phyloP scores from a whole-genome alignment of 2,888 invertebrate species.

The Nomada ferruginata region DNA sequence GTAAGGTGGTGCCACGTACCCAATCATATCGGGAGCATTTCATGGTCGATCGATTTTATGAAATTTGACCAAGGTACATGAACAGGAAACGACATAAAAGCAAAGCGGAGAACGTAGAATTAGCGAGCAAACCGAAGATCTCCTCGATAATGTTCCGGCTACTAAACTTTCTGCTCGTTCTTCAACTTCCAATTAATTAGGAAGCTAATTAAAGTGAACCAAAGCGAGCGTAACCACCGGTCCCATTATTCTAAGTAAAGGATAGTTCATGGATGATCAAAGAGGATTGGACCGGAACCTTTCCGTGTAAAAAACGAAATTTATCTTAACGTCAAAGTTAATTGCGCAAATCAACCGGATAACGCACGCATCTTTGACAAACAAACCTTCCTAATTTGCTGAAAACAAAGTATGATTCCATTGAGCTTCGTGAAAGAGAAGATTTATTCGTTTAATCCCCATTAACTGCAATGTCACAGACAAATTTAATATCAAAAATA shows the following conservation, averaged over 20 bases:
- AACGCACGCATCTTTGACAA: not conserved
- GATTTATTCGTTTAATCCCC: too few relatives aligned
- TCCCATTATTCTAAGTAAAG: conserved; percentile 64
- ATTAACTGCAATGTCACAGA: too few relatives aligned
- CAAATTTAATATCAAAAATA: too few relatives aligned
- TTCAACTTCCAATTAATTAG: conserved; percentile 70
- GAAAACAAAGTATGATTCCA: not conserved
- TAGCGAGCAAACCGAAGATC: conserved; percentile 43
- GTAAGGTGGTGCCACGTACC: conserved; percentile 16
- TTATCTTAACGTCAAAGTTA: conserved; percentile 46
- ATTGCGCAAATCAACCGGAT: conserved; percentile 46
- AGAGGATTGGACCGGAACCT: conserved; percentile 53
- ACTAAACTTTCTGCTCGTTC: conserved; percentile 38
- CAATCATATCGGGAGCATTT: conserved; percentile 37
- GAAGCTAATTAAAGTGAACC: conserved; percentile 67
- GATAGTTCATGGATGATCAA: conserved; percentile 61
- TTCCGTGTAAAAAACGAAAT: conserved; percentile 4
- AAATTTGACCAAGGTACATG: conserved; percentile 11
- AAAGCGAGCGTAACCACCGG: conserved; percentile 56
- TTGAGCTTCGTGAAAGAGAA: too few relatives aligned
- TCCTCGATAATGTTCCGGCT: conserved; percentile 27
- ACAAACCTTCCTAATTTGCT: not conserved
- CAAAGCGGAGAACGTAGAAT: not conserved
- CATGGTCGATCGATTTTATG: conserved; percentile 43
- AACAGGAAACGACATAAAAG: conserved; percentile 45